phyloP scores from a whole-genome alignment of 2,888 invertebrate species.

The Coelopa pilipes region DNA sequence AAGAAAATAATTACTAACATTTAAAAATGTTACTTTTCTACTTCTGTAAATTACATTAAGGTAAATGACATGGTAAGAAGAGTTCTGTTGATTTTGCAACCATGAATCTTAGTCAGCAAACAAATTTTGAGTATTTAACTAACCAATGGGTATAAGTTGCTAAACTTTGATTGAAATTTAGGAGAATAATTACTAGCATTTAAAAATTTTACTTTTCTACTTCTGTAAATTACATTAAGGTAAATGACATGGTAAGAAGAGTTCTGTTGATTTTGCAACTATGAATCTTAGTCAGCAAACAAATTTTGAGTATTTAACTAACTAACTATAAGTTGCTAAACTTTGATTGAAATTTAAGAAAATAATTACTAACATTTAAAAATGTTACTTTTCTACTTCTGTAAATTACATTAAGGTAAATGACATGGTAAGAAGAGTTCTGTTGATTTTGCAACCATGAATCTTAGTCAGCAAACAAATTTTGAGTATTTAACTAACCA shows the following conservation, averaged over 20 bases:
- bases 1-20: background rate
- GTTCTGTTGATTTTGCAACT: slow-evolving; percentile 48
- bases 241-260: slow-evolving; percentile 51
- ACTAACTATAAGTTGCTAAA: slow-evolving; percentile 52
- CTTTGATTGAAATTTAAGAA: background rate
- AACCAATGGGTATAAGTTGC: slow-evolving; percentile 55
- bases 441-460: slow-evolving; percentile 47
- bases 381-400: slow-evolving; percentile 43
- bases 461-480: slow-evolving; percentile 48
- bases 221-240: slow-evolving; percentile 37
- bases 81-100: slow-evolving; percentile 48
- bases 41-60: slow-evolving; percentile 32
- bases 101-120: slow-evolving; percentile 53
- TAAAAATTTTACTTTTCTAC: slow-evolving; percentile 33
- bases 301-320: slow-evolving; percentile 42
- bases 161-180: background rate
- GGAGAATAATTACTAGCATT: background rate
- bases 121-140: slow-evolving; percentile 41
- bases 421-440: slow-evolving; percentile 45
- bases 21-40: slow-evolving; percentile 36
- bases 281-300: slow-evolving; percentile 53
- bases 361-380: too few species aligned
- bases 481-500: slow-evolving; percentile 45
- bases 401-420: slow-evolving; percentile 21
- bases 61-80: slow-evolving; percentile 44